Evolutionary conservation across 2,888 invertebrate species (phyloP), one percentile per base, ranked within the genome.

Genomic region (Pristionchus fissidentatus): DNA sequence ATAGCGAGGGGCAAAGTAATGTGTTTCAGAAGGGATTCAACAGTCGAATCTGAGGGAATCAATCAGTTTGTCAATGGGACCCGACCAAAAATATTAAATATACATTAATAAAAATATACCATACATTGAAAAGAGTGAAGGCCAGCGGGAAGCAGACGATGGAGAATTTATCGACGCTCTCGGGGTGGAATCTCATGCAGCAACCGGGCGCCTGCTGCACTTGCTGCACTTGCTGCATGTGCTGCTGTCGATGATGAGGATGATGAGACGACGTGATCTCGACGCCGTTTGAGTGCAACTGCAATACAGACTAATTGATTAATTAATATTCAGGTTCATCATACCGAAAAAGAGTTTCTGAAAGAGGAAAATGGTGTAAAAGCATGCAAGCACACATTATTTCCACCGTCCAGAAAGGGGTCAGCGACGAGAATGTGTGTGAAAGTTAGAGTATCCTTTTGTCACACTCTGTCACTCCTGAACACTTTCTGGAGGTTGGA

Each of bases 121-220:
- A 87, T 60, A 96, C 95, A 93, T 98, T 98, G 94, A 98, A 98
- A 88, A 97, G 94, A 92, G 97, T 95, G 93, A 98, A 98, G 90
- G 97, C 95, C 87, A 98, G 95, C 0, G 98, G 98, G 93, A 98
- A 98, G 87, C 97, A 95, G 91, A 98, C 95, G 89, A 98, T 95
- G 52, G 97, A 97, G 93, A 97, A 97, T 92, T 97, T 97, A 94
- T 98, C 98, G 92, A 98, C 98, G 35, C 88, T 88, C 84, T 91
- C 91, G 19, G 91, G 91, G 85, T 89, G 89, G 41, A 91, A 88
- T 49, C 88, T 85, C 22, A 87, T 85, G 7, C 86, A 78, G 66
- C 88, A 88, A 70, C 85, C 85, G 41, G 86, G 85, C n/a, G 85
- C 83, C n/a, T n/a, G n/a, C n/a, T n/a, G n/a, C n/a, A n/a, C n/a